phyloP scores from a whole-genome alignment of 2,888 invertebrate genomes.

The Cybosia mesomella region DNA sequence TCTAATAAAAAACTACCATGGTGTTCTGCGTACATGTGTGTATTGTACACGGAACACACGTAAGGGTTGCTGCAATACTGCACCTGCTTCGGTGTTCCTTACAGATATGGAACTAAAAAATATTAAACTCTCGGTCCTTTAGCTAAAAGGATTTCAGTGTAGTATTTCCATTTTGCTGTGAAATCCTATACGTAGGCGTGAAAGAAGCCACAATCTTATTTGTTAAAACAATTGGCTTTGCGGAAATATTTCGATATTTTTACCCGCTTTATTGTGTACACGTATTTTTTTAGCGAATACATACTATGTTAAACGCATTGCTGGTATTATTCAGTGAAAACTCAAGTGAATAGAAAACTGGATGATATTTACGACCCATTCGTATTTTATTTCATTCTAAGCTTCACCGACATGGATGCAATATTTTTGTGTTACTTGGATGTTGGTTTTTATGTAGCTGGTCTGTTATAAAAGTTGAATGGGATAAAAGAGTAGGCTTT shows the following conservation, averaged over 20 bases:
- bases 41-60: conserved; percentile 35
- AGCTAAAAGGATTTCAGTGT: conserved; percentile 22
- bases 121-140: conserved; percentile 34
- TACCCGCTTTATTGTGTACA: conserved; percentile 6
- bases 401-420: not conserved
- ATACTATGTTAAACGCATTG: not conserved
- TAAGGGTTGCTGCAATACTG: conserved; percentile 50
- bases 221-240: conserved; percentile 9
- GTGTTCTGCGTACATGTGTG: conserved; percentile 56
- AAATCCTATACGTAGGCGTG: conserved; percentile 14
- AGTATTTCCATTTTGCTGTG: conserved; percentile 15
- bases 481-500: not conserved
- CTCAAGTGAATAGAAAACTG: conserved; percentile 19
- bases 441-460: not conserved
- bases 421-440: not conserved
- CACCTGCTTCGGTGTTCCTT: conserved; percentile 51
- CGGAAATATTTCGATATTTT: conserved; percentile 19
- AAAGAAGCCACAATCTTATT: not conserved
- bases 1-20: conserved; percentile 83
- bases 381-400: conserved; percentile 13
- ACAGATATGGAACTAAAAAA: conserved; percentile 49
- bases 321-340: conserved; percentile 14
- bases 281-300: conserved; percentile 8
- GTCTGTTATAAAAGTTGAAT: not conserved
- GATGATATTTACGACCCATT: conserved; percentile 16